phyloP scores from a whole-genome alignment of 2,888 invertebrate species.

The Teinopalpus imperialis region DNA sequence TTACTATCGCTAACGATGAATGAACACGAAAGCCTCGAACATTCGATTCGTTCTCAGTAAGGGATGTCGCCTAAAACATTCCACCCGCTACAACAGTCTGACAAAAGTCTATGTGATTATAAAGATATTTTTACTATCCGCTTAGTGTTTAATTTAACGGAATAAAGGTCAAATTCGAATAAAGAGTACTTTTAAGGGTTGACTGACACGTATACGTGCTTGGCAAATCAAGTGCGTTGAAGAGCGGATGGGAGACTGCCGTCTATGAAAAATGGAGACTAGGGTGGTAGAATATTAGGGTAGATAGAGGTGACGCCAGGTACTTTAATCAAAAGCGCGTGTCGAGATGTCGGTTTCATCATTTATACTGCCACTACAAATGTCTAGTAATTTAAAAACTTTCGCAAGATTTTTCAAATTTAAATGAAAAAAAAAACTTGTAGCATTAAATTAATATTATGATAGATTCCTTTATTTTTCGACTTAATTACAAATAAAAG shows the following conservation, averaged over 20 bases:
- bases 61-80: constrained; percentile 66
- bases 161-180: constrained; percentile 51
- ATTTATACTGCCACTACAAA: constrained; percentile 19
- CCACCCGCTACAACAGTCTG: constrained; percentile 53
- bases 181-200: constrained; percentile 31
- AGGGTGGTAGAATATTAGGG: constrained; percentile 71
- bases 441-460: no score
- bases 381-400: constrained; percentile 1
- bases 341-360: constrained; percentile 29
- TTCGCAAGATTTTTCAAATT: no score
- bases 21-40: constrained; percentile 54
- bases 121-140: constrained; percentile 20
- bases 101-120: constrained; percentile 28
- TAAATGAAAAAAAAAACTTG: no score
- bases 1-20: constrained; percentile 54
- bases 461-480: no score
- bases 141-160: constrained; percentile 38
- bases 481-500: no score
- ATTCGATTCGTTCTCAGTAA: constrained; percentile 65
- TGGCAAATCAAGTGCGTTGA: constrained; percentile 78
- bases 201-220: constrained; percentile 63
- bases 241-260: constrained; percentile 69
- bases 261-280: constrained; percentile 78
- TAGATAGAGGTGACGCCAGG: constrained; percentile 55
- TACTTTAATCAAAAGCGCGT: constrained; percentile 73